A percentile compares a stretch with the other conserved stretches of the same genome.
phyloP scores from a whole-genome alignment of 2,113 vertebrate genomes.

The Albula goreensis region DNA sequence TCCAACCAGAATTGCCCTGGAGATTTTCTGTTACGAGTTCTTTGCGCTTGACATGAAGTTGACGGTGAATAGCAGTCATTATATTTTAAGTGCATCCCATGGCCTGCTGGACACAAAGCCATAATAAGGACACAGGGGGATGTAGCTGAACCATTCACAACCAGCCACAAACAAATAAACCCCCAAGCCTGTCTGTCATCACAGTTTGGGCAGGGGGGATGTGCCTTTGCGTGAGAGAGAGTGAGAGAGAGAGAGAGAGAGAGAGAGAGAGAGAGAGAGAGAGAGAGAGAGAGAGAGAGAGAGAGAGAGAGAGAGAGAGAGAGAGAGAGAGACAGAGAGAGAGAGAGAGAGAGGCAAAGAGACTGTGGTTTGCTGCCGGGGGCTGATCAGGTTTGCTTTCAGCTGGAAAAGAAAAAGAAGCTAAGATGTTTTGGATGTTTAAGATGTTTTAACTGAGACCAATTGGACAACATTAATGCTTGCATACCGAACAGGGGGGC shows the following conservation, averaged over 20 bases:
- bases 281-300: background rate
- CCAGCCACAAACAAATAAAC: background rate
- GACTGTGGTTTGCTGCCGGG: background rate
- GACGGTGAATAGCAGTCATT: background rate
- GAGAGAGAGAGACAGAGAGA: background rate
- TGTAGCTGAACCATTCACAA: constrained; percentile 17
- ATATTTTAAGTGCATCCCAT: constrained; percentile 14
- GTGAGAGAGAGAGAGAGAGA: too few species aligned
- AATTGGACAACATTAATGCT: too few species aligned
- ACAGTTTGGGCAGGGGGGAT: background rate
- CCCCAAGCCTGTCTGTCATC: background rate
- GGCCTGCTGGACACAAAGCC: background rate
- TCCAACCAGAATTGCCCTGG: background rate
- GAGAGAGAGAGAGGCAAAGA: background rate
- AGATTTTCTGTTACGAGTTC: background rate
- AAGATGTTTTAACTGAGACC: too few species aligned
- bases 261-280: too few species aligned
- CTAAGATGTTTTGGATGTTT: too few species aligned
- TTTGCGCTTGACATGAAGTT: constrained; percentile 5
- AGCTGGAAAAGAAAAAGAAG: too few species aligned
- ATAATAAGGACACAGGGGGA: constrained; percentile 14
- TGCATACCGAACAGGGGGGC: too few species aligned
- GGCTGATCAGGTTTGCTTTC: too few species aligned
- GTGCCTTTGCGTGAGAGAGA: background rate
- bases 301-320: background rate